phyloP scores from a whole-genome alignment of 2,797 vertebrate genomes.

The Anolis apletophallus region DNA sequence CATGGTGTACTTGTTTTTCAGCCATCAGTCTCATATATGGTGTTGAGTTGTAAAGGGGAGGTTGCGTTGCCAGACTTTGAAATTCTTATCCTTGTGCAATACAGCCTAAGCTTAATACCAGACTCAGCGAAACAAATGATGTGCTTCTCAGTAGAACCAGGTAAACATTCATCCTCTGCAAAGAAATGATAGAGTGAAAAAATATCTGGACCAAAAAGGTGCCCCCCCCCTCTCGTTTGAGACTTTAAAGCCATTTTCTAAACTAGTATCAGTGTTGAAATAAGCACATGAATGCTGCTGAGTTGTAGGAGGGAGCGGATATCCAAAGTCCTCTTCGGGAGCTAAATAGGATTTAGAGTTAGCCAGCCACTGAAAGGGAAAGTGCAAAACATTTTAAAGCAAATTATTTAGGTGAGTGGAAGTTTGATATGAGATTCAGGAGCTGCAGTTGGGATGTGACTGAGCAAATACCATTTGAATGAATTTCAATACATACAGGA shows the following conservation, averaged over 20 bases:
- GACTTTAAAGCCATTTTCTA: conserved; percentile 36
- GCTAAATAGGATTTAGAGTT: conserved; percentile 39
- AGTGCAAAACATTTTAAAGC: background rate
- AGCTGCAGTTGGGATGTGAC: conserved; percentile 23
- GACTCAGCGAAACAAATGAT: conserved; percentile 15
- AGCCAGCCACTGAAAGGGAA: conserved; percentile 11
- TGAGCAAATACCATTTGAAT: conserved; percentile 43
- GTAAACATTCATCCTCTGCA: conserved; percentile 36
- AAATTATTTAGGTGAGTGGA: conserved; percentile 31
- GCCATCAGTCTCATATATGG: background rate
- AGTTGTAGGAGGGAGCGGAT: conserved; percentile 32
- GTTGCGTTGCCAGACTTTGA: conserved; percentile 8
- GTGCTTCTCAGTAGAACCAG: conserved; percentile 27
- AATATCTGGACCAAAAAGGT: conserved; percentile 25
- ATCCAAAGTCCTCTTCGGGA: conserved; percentile 32
- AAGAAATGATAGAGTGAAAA: conserved; percentile 7
- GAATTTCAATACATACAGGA: conserved; percentile 30
- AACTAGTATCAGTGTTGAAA: conserved; percentile 29
- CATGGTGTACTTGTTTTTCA: background rate
- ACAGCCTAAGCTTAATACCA: conserved; percentile 20
- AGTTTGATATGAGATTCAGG: conserved; percentile 28
- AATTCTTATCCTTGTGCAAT: conserved; percentile 33
- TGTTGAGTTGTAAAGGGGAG: conserved; percentile 20
- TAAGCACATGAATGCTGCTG: conserved; percentile 30
- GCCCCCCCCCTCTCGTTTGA: background rate